These are phyloP conservation scores for Mastacembelus armatus DNA, from an alignment of 2,797 vertebrate genomes.

Conservation along the genomic window DNA sequence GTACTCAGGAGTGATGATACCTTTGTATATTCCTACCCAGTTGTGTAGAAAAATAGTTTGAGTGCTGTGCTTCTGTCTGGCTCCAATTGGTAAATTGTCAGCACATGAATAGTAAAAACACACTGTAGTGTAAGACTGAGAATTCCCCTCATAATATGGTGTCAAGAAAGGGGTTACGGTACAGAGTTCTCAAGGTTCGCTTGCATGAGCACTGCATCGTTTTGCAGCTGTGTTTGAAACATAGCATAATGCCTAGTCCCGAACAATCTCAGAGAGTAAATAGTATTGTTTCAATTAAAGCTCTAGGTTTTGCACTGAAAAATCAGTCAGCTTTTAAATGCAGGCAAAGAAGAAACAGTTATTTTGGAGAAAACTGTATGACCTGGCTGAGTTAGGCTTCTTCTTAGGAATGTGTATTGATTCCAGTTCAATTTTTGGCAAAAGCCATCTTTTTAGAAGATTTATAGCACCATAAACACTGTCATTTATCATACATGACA, in stretches of 20 bases:
- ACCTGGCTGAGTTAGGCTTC: background rate
- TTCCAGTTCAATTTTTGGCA: background rate
- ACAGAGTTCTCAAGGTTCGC: constrained; percentile 3
- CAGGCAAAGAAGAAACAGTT: constrained; percentile 4
- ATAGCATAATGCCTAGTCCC: background rate
- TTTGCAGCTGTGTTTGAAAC: background rate
- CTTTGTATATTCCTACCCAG: constrained; percentile 76
- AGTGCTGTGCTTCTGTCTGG: constrained; percentile 47
- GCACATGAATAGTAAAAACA: constrained; percentile 27
- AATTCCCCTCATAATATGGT: constrained; percentile 18
- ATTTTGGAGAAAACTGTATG: background rate
- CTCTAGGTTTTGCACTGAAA: constrained; percentile 2
- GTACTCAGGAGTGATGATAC: constrained; percentile 86
- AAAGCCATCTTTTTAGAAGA: background rate
- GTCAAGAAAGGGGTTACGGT: constrained; percentile 18
- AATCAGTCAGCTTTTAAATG: background rate
- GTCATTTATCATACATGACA: background rate
- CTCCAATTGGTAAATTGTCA: constrained; percentile 38
- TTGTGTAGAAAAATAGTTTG: constrained; percentile 71
- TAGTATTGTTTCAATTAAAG: constrained; percentile 1
- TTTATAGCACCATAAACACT: background rate
- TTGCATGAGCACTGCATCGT: constrained; percentile 6
- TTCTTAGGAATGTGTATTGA: background rate
- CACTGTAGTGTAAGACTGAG: constrained; percentile 8
- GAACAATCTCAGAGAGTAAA: too few species aligned